Evolutionary conservation across 2,113 vertebrate genomes (phyloP).

Genomic region (Dermatemys mawii): DNA sequence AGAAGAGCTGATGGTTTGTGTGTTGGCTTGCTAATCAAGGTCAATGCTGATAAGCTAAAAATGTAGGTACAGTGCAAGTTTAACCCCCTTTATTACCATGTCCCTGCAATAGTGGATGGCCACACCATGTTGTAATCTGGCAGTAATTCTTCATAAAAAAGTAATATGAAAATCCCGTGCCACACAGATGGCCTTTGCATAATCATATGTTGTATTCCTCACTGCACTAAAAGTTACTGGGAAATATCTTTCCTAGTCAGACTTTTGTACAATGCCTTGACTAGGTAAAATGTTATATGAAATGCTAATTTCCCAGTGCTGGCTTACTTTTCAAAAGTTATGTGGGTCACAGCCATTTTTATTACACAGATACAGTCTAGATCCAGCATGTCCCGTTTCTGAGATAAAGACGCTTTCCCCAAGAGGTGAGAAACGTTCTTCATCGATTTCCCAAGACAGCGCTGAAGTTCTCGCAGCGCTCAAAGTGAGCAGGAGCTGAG

Average conservation of each 20-base stretch:
- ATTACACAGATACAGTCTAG: background rate
- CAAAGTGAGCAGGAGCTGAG: background rate
- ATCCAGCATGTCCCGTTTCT: background rate
- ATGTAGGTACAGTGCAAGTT: background rate
- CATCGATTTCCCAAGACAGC: background rate
- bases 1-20: constrained; percentile 23
- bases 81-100: constrained; percentile 31
- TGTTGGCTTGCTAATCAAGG: constrained; percentile 28
- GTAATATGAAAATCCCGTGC: background rate
- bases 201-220: background rate
- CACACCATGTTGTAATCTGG: background rate
- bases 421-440: background rate
- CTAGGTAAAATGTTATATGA: background rate
- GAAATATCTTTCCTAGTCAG: background rate
- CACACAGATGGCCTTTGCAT: background rate
- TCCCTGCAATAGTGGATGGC: background rate
- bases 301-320: background rate
- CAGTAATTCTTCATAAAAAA: background rate
- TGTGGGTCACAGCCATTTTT: background rate
- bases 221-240: background rate
- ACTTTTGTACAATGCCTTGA: background rate
- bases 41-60: background rate
- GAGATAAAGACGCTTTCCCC: background rate
- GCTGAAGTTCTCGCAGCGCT: background rate
- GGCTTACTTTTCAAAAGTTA: background rate